Evolutionary conservation across 2,888 invertebrate species (phyloP), one percentile per base, ranked within the genome.

Genomic region (Argyresthia goedartella): DNA sequence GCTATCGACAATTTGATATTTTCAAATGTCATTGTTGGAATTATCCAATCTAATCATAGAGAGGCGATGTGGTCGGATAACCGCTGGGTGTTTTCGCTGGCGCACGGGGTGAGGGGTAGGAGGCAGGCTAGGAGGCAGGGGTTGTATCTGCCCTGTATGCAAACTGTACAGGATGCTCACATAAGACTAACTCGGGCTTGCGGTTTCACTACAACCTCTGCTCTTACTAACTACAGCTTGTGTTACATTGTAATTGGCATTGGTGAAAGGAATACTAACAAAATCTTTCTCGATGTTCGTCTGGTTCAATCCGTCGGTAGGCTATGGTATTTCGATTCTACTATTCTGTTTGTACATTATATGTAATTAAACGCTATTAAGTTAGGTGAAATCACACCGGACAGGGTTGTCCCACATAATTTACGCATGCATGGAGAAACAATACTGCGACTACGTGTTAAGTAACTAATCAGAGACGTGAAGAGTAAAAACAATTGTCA

Each of bases 61-160:
- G 61, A 59, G 73, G 60, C 59, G 73, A 76, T 76, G 76, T 81
- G 82, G 68, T 81, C 81, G 79, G 84, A 82, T 85, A 84, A 82
- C 76, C 73, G 81, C 66, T 68, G 66, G 53, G 53, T 51, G 48
- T 54, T 53, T 54, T 54, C 53, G 45, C 53, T 42, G 16, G 47
- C 25, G 44, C 15, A 25, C 25, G 25, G 25, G 25, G 25, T 25
- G 25, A 25, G 25, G 25, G 25, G 25, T 25, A 25, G 25, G 25
- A 6, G 6, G 25, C 25, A 25, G 25, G 25, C 3, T n/a, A 6
- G 25, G 41, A 41, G 13, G 10, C 45, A 45, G 14, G 15, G 25
- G 45, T 45, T 49, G 15, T 34, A 2, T 16, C 34, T 16, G 39
- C 14, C 11, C 47, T 47, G 3, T n/a, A n/a, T 39, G 3, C 10